Conservation (phyloP, 2,113 vertebrate species). For the Rostratula benghalensis region DNA sequence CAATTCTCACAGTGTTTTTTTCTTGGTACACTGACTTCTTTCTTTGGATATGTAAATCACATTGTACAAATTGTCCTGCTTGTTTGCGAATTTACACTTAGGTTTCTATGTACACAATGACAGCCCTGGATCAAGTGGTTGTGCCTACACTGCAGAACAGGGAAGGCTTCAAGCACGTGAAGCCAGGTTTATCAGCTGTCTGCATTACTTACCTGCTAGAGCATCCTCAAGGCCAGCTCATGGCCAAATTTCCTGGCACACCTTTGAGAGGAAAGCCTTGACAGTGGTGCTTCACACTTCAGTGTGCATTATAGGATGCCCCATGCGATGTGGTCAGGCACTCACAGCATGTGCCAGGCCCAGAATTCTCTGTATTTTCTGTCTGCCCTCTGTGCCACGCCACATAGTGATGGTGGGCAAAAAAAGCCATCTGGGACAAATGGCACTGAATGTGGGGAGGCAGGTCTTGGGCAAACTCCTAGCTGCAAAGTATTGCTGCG, state of each 20-base stretch:
- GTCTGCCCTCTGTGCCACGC: neutral
- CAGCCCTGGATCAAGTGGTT: neutral
- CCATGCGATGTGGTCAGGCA: neutral
- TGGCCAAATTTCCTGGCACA: constrained; percentile 4
- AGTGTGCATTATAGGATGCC: neutral
- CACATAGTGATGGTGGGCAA: neutral
- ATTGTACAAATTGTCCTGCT: neutral
- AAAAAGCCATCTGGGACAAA: neutral
- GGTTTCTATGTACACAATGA: neutral
- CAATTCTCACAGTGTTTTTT: neutral
- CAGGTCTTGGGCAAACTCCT: neutral
- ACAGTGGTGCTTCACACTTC: neutral
- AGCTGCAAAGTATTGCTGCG: neutral
- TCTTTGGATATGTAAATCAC: neutral
- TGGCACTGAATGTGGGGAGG: neutral
- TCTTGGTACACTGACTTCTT: neutral
- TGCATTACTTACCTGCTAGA: constrained; percentile 6
- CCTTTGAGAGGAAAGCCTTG: neutral
- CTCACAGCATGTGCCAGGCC: neutral
- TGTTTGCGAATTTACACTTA: neutral
- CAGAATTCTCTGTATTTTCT: neutral
- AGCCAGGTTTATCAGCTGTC: neutral
- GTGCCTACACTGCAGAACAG: neutral
- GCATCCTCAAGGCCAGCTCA: constrained; percentile 26
- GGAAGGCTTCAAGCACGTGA: neutral